Conservation (phyloP, 2,113 vertebrate species). For the Menura novaehollandiae region DNA sequence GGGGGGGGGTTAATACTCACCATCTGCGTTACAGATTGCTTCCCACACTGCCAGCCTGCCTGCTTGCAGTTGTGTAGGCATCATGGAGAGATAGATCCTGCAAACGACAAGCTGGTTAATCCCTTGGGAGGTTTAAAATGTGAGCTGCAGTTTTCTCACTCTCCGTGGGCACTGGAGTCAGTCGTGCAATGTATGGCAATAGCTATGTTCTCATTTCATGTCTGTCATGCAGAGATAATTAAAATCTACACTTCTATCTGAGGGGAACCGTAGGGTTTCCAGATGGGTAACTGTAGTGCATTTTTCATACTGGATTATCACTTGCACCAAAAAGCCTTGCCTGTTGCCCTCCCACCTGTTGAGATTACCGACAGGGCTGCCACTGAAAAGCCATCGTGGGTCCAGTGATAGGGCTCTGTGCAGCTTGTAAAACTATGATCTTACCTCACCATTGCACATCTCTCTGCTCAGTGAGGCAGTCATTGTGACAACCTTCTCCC, state of each 20-base stretch:
- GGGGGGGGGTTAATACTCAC: constrained; percentile 5
- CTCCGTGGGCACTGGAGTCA: not conserved
- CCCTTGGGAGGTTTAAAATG: constrained; percentile 1
- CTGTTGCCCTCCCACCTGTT: constrained; percentile 35
- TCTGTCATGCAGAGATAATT: constrained; percentile 28
- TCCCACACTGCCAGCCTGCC: constrained; percentile 42
- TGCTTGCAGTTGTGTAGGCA: constrained; percentile 7
- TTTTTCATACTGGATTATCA: constrained; percentile 4
- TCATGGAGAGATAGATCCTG: not conserved
- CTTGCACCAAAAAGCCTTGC: not conserved
- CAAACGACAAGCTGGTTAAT: not conserved
- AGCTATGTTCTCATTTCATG: not conserved
- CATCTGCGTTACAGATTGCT: constrained; percentile 38
- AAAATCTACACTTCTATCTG: constrained; percentile 10
- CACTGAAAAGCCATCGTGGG: not conserved
- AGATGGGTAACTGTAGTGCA: not conserved
- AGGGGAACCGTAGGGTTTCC: not conserved
- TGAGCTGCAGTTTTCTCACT: constrained; percentile 28
- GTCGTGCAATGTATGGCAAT: not conserved
- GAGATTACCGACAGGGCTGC: not conserved
- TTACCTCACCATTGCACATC: not conserved
- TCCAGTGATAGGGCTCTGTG: not conserved
- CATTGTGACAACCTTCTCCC: not conserved
- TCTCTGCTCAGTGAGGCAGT: not conserved
- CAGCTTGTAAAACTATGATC: not conserved